Evolutionary conservation across 2,113 vertebrate species (phyloP).

Genomic region (Scartelaos histophorus): DNA sequence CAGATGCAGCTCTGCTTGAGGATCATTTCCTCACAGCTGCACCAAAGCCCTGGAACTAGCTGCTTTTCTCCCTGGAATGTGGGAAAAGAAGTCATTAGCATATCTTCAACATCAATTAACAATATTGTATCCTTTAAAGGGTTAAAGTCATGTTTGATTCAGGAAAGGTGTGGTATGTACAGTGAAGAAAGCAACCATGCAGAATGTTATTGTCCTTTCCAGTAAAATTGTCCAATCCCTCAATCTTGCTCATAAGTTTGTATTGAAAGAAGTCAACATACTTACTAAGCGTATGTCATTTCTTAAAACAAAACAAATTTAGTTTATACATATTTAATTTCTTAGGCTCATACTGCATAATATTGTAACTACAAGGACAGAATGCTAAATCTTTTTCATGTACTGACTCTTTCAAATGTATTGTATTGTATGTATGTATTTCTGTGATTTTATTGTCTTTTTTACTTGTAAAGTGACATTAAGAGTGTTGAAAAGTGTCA

Average conservation of each 20-base stretch:
- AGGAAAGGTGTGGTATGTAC: slow-evolving; percentile 18
- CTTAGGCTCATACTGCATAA: no score
- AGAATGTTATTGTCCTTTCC: background rate
- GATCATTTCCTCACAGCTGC: slow-evolving; percentile 80
- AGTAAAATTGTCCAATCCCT: background rate
- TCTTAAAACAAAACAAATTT: no score
- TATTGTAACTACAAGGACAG: no score
- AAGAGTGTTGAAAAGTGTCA: no score
- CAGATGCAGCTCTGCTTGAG: slow-evolving; percentile 76
- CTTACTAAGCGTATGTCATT: no score
- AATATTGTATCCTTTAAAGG: slow-evolving; percentile 4
- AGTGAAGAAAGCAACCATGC: slow-evolving; percentile 19
- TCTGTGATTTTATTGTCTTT: no score
- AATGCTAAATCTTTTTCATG: no score
- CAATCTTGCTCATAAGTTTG: background rate
- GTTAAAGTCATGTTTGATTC: slow-evolving; percentile 17
- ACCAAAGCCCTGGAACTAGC: slow-evolving; percentile 47
- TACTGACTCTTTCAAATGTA: no score
- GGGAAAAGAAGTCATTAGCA: slow-evolving; percentile 76
- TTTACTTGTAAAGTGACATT: no score
- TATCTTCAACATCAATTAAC: slow-evolving; percentile 77
- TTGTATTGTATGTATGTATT: no score
- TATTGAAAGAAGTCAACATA: background rate
- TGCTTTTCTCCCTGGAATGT: slow-evolving; percentile 61
- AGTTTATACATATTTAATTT: no score